These are phyloP conservation scores for Hyposoter dolosus DNA, from an alignment of 2,888 invertebrate species.

Conservation along the genomic window DNA sequence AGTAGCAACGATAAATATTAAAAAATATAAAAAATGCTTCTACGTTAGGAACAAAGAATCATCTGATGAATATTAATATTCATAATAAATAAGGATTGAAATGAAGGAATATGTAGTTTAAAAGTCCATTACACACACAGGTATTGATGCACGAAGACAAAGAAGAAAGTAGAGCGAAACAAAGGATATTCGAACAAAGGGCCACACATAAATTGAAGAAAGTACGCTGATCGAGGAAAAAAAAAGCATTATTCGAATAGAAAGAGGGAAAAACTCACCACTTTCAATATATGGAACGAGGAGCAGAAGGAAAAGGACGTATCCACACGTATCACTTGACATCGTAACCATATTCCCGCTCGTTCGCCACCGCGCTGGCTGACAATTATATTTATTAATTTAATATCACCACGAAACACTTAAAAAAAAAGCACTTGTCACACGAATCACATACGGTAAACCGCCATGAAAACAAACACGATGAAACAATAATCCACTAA, in stretches of 20 bases:
- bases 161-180: not conserved
- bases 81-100: not conserved
- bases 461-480: conserved; percentile 36
- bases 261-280: conserved; percentile 86
- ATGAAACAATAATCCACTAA: conserved; percentile 26
- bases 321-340: conserved; percentile 85
- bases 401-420: conserved; percentile 62
- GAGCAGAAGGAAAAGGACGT: conserved; percentile 89
- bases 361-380: conserved; percentile 65
- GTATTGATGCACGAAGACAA: conserved; percentile 9
- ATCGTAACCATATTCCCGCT: conserved; percentile 82
- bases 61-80: not conserved
- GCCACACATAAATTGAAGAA: conserved; percentile 2
- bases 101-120: not conserved
- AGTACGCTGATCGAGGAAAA: not conserved
- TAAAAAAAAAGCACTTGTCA: conserved; percentile 42
- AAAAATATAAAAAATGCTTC: not conserved
- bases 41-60: not conserved
- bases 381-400: conserved; percentile 44
- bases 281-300: conserved; percentile 90
- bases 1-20: not conserved
- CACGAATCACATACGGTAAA: not conserved
- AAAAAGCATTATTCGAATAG: conserved; percentile 9
- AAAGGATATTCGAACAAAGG: conserved; percentile 5
- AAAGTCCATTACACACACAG: not conserved